Evolutionary conservation across 2,888 invertebrate species (phyloP).

Genomic region (Oxytorus armatus): DNA sequence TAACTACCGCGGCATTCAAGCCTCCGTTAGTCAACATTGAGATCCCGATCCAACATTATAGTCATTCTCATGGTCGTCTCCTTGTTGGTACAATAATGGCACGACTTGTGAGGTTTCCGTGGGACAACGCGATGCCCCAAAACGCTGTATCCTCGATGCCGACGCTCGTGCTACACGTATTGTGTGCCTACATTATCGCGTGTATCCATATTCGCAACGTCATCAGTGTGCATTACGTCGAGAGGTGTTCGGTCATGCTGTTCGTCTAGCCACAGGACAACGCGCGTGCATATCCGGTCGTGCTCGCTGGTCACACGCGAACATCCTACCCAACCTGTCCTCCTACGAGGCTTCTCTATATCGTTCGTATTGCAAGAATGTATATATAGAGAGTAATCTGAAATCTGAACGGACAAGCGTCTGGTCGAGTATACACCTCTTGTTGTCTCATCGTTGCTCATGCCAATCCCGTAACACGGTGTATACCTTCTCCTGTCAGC

Average conservation of each 20-base stretch:
- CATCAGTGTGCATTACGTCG: conserved; percentile 17
- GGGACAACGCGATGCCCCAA: conserved; percentile 10
- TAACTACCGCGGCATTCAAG: too few species aligned
- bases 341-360: conserved; percentile 41
- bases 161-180: neutral
- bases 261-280: conserved; percentile 66
- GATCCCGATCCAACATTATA: neutral
- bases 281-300: conserved; percentile 48
- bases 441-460: conserved; percentile 72
- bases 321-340: conserved; percentile 69
- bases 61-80: neutral
- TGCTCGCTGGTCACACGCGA: conserved; percentile 72
- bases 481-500: conserved; percentile 68
- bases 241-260: conserved; percentile 30
- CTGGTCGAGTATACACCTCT: conserved; percentile 64
- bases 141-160: conserved; percentile 30
- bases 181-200: neutral
- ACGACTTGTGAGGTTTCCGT: conserved; percentile 1
- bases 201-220: conserved; percentile 9
- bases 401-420: conserved; percentile 40
- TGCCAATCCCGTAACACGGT: conserved; percentile 58
- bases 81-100: conserved; percentile 11
- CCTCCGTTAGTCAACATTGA: neutral
- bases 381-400: neutral
- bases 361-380: conserved; percentile 36